Evolutionary conservation across 2,113 vertebrate species (phyloP).

Genomic region (Xiphorhynchus elegans): DNA sequence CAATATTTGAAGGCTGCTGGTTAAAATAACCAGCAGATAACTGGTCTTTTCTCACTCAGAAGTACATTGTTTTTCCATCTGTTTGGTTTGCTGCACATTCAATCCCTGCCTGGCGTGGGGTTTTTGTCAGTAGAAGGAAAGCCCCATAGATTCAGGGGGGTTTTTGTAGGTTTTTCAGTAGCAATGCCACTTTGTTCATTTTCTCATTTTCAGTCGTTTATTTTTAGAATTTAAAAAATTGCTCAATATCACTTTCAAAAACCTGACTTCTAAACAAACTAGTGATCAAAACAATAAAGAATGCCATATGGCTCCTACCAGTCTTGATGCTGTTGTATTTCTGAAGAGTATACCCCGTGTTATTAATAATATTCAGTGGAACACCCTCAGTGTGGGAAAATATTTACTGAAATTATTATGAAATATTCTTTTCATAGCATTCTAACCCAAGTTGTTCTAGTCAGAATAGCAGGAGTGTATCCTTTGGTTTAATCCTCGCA

Average conservation of each 20-base stretch:
- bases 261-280: slow-evolving; percentile 14
- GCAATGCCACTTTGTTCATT: not conserved
- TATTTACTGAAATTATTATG: slow-evolving; percentile 14
- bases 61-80: not conserved
- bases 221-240: slow-evolving; percentile 23
- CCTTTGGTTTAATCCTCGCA: not conserved
- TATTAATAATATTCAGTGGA: slow-evolving; percentile 24
- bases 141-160: not conserved
- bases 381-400: not conserved
- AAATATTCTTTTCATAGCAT: not conserved
- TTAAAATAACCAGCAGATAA: not conserved
- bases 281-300: slow-evolving; percentile 57
- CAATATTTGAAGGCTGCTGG: not conserved
- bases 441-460: not conserved
- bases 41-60: not conserved
- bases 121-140: not conserved
- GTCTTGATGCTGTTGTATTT: not conserved
- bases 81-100: not conserved
- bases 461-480: not conserved
- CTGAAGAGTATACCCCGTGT: slow-evolving; percentile 1
- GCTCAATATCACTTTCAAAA: slow-evolving; percentile 9
- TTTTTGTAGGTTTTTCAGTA: not conserved
- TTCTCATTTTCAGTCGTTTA: not conserved
- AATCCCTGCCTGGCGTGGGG: rapidly evolving
- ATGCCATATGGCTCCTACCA: slow-evolving; percentile 49